Evolutionary conservation across 2,113 vertebrate species (phyloP).

Genomic region (Alouatta palliata): DNA sequence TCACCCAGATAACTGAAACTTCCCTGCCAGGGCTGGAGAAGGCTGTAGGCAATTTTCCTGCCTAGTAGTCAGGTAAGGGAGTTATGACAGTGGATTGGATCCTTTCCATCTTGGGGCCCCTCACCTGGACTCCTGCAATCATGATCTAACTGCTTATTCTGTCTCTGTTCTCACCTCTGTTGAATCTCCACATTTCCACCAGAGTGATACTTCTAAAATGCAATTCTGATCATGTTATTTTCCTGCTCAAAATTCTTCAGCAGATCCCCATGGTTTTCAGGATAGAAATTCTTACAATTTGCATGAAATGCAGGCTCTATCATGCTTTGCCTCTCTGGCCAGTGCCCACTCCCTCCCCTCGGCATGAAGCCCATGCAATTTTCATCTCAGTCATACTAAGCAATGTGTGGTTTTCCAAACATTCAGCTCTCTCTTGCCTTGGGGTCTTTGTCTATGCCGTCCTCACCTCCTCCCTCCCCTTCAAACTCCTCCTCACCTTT

Average conservation of each 20-base stretch:
- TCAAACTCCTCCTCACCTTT: background rate
- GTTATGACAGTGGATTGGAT: too few relatives aligned
- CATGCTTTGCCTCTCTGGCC: background rate
- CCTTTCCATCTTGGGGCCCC: background rate
- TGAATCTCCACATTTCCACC: background rate
- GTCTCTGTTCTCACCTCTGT: background rate
- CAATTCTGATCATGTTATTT: constrained; percentile 59
- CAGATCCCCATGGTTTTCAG: background rate
- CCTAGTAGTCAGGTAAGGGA: background rate
- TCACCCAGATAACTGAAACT: background rate
- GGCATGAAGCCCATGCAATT: background rate
- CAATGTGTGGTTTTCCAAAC: background rate
- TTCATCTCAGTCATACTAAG: background rate
- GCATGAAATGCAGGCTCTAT: background rate
- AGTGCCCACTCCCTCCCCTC: background rate
- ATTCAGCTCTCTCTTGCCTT: background rate
- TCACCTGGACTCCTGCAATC: background rate
- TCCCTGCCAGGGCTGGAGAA: background rate
- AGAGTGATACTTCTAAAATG: background rate
- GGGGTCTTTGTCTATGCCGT: background rate
- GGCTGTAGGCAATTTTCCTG: background rate
- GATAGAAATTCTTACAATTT: constrained; percentile 22
- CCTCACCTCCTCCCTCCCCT: background rate
- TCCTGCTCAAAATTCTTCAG: constrained; percentile 54
- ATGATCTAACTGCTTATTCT: background rate